Evolutionary conservation across 2,113 vertebrate species (phyloP).

Genomic region (Vireo altiloquus): DNA sequence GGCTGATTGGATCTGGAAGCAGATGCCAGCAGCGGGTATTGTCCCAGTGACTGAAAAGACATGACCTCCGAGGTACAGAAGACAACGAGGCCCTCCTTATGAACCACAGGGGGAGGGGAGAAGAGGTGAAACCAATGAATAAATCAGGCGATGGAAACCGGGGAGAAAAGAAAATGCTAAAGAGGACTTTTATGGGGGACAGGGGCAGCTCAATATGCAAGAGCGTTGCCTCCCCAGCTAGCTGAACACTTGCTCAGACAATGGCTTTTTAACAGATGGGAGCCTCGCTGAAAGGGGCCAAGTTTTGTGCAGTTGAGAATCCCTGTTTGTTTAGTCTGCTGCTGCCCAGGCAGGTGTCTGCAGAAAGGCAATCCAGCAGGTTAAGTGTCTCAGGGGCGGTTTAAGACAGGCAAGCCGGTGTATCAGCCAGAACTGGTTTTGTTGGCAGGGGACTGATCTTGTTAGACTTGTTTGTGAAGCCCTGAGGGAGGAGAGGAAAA

Average conservation of each 20-base stretch:
- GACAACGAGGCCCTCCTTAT: conserved; percentile 80
- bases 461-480: conserved; percentile 7
- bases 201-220: conserved; percentile 70
- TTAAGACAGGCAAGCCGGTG: conserved; percentile 48
- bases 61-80: conserved; percentile 79
- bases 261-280: conserved; percentile 96
- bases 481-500: not conserved
- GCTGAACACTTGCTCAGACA: conserved; percentile 86
- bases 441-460: not conserved
- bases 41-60: conserved; percentile 84
- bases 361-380: conserved; percentile 69
- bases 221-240: conserved; percentile 71
- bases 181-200: conserved; percentile 81
- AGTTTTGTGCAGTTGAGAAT: conserved; percentile 82
- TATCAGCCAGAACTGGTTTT: conserved; percentile 46
- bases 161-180: conserved; percentile 91
- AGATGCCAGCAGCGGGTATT: conserved; percentile 84
- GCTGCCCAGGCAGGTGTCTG: conserved; percentile 86
- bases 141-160: conserved; percentile 92
- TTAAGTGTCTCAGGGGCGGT: conserved; percentile 65
- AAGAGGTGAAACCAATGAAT: conserved; percentile 97
- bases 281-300: conserved; percentile 79
- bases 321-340: conserved; percentile 83
- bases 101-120: conserved; percentile 80
- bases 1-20: conserved; percentile 86